Evolutionary conservation across 2,113 vertebrate genomes (phyloP), one percentile per base, ranked within the genome.

Genomic region (Malurus cyaneus): DNA sequence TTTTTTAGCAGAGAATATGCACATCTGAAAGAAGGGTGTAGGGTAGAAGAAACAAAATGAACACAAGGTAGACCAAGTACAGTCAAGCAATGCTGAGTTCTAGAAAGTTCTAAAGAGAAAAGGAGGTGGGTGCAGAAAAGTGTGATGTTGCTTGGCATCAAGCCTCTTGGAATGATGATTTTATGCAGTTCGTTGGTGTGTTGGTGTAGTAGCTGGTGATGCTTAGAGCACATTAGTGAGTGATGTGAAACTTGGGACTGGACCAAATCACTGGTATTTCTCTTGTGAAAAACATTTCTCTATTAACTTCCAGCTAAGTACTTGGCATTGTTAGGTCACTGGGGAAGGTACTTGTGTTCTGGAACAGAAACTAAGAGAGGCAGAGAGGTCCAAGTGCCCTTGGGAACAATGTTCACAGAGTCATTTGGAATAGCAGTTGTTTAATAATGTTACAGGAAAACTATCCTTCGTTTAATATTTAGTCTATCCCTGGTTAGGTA

Each of bases 211-310:
- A 78, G 60, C 73, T 80, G 61, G 24, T 83, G 64, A 50, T 80
- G 34, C 39, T 62, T 50, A 70, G 80, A 94, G 50, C 0, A 0
- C 44, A 59, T 88, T 92, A 86, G 59, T 62, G 31, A 66, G 39
- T 57, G 60, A 92, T 66, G 23, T 65, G 59, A 80, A 88, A 66
- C 52, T 84, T 91, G 89, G 69, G 34, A 69, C 39, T 50, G 50
- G 44, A 89, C 54, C 64, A 92, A 76, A 74, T 86, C 18, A 61
- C 59, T 80, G 77, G 8, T 66, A 46, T 23, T 84, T 80, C 50
- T 57, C 3, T 91, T 18, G 5, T 1, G 4, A 62, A 88, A 54
- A 88, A 42, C 65, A 31, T 32, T 87, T 76, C 62, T 64, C 73
- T 88, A 46, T 80, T 57, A 71, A 53, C 39, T 81, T 34, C 69